Evolutionary conservation across 2,888 invertebrate species (phyloP), one percentile per base, ranked within the genome.

Genomic region (Tineola bisselliella): DNA sequence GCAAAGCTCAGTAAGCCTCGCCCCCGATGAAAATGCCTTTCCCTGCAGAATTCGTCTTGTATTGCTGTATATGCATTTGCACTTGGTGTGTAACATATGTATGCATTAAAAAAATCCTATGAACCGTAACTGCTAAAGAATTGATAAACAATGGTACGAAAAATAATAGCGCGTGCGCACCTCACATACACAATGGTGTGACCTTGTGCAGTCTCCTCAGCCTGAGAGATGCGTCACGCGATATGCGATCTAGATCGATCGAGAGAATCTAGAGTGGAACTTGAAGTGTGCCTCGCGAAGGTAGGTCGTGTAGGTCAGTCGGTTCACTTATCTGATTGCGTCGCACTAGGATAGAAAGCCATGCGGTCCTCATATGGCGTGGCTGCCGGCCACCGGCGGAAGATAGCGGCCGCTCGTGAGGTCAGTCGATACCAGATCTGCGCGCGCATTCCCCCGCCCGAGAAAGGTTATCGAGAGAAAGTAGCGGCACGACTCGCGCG

Each of bases 401-500:
- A 67, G 67, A 68, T 66, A 66, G 66, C 66, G 66, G 52, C 68
- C 66, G 66, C 68, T 74, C 72, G 74, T 72, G 76, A 75, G 81
- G 81, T 79, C 79, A 73, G 65, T 65, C 67, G 72, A 72, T 74
- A 70, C 73, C 63, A 68, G 73, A 73, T 72, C 73, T 66, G 66
- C 63, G 63, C 63, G 44, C 62, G 18, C 61, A 44, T 52, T 44
- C 56, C 69, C 69, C 71, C 67, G 66, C 70, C 71, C 69, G 70
- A 68, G 68, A 78, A 79, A 80, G 82, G 82, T 81, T 79, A 76
- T 74, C 75, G 68, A 72, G 82, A 79, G 82, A 83, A 82, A 81
- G 82, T 79, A 67, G 62, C 66, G 67, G 67, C 71, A 70, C 70
- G 70, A 71, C 70, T 67, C 67, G 66, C 64, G 70, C 71, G 72